Conservation (phyloP, 2,113 vertebrate species). For the Paraplagusia blochii region DNA sequence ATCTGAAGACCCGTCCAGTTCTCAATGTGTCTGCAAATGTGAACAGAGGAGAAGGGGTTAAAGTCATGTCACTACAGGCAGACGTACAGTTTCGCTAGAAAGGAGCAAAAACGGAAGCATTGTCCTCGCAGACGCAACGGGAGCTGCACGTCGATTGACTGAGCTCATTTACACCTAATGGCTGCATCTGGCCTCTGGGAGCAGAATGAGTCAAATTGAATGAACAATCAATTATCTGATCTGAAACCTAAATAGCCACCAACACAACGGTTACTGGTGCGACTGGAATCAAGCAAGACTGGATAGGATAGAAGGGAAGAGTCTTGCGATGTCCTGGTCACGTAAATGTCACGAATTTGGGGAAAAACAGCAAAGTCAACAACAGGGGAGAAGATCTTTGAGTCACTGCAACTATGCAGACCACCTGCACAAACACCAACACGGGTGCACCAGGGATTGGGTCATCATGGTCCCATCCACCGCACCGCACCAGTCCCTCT, state of each 20-base stretch:
- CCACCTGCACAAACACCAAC: too few species aligned
- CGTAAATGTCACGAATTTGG: too few species aligned
- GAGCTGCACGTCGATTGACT: neutral
- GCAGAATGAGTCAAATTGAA: neutral
- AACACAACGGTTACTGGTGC: neutral
- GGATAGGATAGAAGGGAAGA: too few species aligned
- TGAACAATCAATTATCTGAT: neutral
- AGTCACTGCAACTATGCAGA: too few species aligned
- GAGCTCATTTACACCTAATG: neutral
- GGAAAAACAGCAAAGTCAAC: too few species aligned
- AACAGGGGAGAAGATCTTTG: too few species aligned
- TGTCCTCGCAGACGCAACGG: neutral
- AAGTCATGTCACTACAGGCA: neutral
- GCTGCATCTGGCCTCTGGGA: neutral
- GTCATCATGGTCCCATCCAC: too few species aligned
- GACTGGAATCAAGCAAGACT: neutral
- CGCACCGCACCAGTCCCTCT: too few species aligned
- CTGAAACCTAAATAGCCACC: neutral
- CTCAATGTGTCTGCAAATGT: constrained; percentile 87
- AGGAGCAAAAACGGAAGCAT: neutral
- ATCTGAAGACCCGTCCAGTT: constrained; percentile 89
- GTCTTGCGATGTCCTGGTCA: too few species aligned
- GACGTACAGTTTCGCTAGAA: neutral
- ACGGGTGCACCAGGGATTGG: too few species aligned
- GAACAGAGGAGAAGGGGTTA: constrained; percentile 7